A percentile compares a stretch with the other conserved stretches of the same genome.
Evolutionary conservation across 2,113 vertebrate genomes (phyloP).

Genomic region (Eonycteris spelaea): DNA sequence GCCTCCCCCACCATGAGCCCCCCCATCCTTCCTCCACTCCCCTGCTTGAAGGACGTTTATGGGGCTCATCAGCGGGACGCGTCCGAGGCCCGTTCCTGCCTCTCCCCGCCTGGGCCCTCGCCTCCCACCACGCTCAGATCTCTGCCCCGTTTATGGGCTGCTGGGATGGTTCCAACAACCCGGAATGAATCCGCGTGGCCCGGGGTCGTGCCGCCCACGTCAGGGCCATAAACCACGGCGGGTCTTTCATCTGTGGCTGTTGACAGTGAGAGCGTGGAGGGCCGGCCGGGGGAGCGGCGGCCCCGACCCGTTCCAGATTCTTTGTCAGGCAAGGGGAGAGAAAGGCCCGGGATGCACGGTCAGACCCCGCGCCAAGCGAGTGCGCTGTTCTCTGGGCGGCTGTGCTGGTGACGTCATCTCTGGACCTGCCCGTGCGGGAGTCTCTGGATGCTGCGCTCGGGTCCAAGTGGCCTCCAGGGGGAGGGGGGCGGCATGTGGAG

Average conservation of each 20-base stretch:
- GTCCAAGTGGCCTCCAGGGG: constrained; percentile 54
- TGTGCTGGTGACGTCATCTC: constrained; percentile 40
- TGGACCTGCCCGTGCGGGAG: constrained; percentile 31
- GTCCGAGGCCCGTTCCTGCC: background rate
- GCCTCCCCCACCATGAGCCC: background rate
- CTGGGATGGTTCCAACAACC: constrained; percentile 65
- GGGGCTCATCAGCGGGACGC: background rate
- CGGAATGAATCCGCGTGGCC: constrained; percentile 50
- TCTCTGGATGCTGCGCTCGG: constrained; percentile 43
- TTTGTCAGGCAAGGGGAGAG: constrained; percentile 24
- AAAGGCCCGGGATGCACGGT: constrained; percentile 31
- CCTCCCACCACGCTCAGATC: constrained; percentile 25
- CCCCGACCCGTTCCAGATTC: constrained; percentile 40
- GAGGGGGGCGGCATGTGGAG: constrained; percentile 23
- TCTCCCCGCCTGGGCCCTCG: background rate
- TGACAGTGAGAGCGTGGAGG: constrained; percentile 44
- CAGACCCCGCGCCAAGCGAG: constrained; percentile 28
- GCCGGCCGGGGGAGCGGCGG: background rate
- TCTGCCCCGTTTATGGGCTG: constrained; percentile 50
- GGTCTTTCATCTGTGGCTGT: constrained; percentile 58
- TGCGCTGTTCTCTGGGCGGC: constrained; percentile 17
- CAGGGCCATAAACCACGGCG: constrained; percentile 32
- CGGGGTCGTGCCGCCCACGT: constrained; percentile 48
- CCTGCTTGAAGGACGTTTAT: constrained; percentile 15
- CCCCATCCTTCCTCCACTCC: background rate